Evolutionary conservation across 1,140 invertebrate species (phyloP).

Genomic region (Pachypsylla venusta): DNA sequence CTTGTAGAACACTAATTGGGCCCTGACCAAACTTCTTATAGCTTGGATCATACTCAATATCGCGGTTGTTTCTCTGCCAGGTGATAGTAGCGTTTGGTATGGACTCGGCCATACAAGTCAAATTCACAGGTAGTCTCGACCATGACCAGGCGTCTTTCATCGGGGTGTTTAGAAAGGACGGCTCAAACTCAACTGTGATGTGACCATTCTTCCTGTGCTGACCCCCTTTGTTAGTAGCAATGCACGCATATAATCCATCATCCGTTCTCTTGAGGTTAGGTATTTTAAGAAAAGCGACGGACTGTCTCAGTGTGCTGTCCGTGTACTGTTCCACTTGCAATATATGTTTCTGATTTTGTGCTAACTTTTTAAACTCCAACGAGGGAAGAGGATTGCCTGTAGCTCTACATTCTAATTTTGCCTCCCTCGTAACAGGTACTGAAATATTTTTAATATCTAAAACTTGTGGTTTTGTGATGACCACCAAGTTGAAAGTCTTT

Average conservation of each 20-base stretch:
- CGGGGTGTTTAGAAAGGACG: conserved; percentile 50
- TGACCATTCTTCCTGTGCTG: conserved; percentile 59
- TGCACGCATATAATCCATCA: conserved; percentile 79
- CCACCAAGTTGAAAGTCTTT: conserved; percentile 41
- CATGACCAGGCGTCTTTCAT: conserved; percentile 65
- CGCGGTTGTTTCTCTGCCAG: conserved; percentile 45
- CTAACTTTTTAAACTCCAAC: conserved; percentile 51
- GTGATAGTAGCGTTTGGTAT: conserved; percentile 84
- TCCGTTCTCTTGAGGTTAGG: conserved; percentile 45
- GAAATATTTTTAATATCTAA: conserved; percentile 60
- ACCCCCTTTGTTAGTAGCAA: conserved; percentile 63
- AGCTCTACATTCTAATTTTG: conserved; percentile 54
- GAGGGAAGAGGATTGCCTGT: conserved; percentile 58
- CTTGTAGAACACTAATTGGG: conserved; percentile 45
- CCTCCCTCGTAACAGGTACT: conserved; percentile 41
- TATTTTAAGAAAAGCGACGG: conserved; percentile 31
- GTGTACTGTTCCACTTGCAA: neutral
- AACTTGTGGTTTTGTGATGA: conserved; percentile 61
- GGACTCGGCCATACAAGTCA: conserved; percentile 73
- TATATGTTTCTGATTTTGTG: neutral
- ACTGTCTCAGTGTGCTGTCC: conserved; percentile 11
- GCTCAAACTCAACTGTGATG: conserved; percentile 54
- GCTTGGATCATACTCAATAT: conserved; percentile 32
- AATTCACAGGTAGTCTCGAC: conserved; percentile 59
- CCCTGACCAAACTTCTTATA: conserved; percentile 47